phyloP scores from a whole-genome alignment of 1,140 invertebrate species.

The Calliphora vicina region DNA sequence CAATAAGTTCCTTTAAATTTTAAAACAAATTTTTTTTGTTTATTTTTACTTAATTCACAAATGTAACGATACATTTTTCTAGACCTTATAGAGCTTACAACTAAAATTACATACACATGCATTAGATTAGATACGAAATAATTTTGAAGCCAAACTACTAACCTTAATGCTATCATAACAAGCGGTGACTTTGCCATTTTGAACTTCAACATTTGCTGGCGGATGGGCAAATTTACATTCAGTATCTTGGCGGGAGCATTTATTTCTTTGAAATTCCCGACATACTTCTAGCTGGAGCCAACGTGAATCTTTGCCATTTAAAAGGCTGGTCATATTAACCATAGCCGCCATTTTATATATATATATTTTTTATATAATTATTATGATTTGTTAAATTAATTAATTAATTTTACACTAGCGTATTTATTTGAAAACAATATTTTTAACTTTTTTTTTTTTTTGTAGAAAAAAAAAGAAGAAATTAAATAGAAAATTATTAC shows the following conservation, averaged over 20 bases:
- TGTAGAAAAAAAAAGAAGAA: background rate
- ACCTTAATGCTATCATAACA: slow-evolving; percentile 99
- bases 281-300: slow-evolving; percentile 99
- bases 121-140: background rate
- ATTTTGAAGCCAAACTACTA: slow-evolving; percentile 62
- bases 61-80: no score
- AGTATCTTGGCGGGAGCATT: slow-evolving; percentile 97
- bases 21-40: no score
- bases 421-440: background rate
- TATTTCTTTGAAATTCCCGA: slow-evolving; percentile 98
- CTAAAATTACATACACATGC: background rate
- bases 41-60: no score
- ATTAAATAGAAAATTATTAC: background rate
- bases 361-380: slow-evolving; percentile 20
- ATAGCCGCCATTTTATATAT: slow-evolving; percentile 81
- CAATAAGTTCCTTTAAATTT: no score
- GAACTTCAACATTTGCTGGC: slow-evolving; percentile 98
- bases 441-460: background rate
- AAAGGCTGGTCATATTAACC: slow-evolving; percentile 96
- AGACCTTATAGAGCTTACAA: background rate
- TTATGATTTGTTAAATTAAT: background rate
- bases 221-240: slow-evolving; percentile 99
- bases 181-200: slow-evolving; percentile 99
- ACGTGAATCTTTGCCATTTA: slow-evolving; percentile 98
- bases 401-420: slow-evolving; percentile 14